Percentiles rank a stretch among this genome's conserved stretches.
Conservation (phyloP, 2,888 invertebrate genomes). For the Margaritifera margaritifera region DNA sequence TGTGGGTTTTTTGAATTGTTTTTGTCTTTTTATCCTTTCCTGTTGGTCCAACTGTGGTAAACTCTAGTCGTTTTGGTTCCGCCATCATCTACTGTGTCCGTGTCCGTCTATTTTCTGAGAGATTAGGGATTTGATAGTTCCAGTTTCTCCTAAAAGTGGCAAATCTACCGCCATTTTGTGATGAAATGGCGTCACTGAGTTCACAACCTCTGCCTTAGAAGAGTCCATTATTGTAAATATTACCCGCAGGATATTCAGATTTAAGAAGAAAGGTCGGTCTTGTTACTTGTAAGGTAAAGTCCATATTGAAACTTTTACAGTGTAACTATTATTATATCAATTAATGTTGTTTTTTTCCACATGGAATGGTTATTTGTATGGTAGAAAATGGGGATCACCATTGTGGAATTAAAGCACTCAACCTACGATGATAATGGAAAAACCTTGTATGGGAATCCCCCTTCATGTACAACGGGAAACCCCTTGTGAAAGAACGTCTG, state of each 20-base stretch:
- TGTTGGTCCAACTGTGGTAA: constrained; percentile 80
- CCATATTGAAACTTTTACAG: no score
- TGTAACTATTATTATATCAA: rapidly evolving
- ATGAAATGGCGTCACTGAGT: constrained; percentile 45
- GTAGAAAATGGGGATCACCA: no score
- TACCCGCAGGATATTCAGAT: no score
- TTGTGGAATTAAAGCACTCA: no score
- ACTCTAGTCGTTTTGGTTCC: constrained; percentile 83
- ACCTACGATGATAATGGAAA: no score
- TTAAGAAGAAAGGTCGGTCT: no score
- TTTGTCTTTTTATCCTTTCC: constrained; percentile 76
- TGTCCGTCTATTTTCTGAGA: constrained; percentile 45
- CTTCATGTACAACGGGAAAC: no score
- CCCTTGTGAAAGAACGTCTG: no score
- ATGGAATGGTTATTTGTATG: no score
- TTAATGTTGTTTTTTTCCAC: no score
- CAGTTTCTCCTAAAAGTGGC: constrained; percentile 48
- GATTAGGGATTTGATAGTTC: constrained; percentile 44
- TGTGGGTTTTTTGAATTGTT: constrained; percentile 82
- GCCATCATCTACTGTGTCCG: constrained; percentile 75
- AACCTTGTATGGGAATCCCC: no score
- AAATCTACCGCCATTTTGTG: constrained; percentile 69
- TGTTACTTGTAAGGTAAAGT: no score
- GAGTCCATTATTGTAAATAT: constrained; percentile 16
- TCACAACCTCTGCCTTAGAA: constrained; percentile 30